These are phyloP conservation scores for Priocnemis perturbator DNA, from an alignment of 2,888 invertebrate species.

Conservation along the genomic window DNA sequence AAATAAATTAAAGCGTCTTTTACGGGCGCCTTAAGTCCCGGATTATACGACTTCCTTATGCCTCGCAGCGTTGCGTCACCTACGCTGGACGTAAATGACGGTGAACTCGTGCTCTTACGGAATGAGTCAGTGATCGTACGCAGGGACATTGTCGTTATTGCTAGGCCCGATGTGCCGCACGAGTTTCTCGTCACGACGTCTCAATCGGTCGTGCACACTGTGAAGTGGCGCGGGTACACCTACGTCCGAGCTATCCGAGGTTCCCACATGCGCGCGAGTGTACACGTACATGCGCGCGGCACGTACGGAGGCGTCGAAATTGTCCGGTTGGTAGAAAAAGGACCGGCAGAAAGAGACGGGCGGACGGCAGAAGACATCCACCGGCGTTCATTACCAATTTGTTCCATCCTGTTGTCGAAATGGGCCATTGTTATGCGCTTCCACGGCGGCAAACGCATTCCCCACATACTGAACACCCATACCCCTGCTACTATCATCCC, in stretches of 20 bases:
- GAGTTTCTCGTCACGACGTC: constrained; percentile 39
- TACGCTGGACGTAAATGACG: not conserved
- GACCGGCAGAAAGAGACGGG: constrained; percentile 21
- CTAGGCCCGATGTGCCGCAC: constrained; percentile 23
- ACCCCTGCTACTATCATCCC: not conserved
- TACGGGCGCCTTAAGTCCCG: constrained; percentile 9
- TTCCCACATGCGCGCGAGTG: not conserved
- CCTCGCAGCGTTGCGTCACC: constrained; percentile 24
- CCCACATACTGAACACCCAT: not conserved
- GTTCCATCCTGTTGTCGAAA: constrained; percentile 66
- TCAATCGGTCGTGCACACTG: constrained; percentile 40
- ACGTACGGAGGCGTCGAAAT: constrained; percentile 42
- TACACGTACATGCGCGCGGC: constrained; percentile 4
- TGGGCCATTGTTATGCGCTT: constrained; percentile 48
- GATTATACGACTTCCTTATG: constrained; percentile 48
- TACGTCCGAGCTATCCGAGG: too few relatives aligned
- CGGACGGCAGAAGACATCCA: constrained; percentile 28
- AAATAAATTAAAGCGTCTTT: constrained; percentile 48
- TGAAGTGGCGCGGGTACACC: too few relatives aligned
- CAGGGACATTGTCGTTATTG: constrained; percentile 45
- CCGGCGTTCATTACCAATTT: constrained; percentile 61
- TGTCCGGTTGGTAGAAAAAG: constrained; percentile 31
- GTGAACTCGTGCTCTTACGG: too few relatives aligned
- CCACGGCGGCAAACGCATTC: constrained; percentile 26
- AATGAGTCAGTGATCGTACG: constrained; percentile 15